Conservation (phyloP, 1,140 invertebrate genomes). For the Lamellibrachia luymesi region DNA sequence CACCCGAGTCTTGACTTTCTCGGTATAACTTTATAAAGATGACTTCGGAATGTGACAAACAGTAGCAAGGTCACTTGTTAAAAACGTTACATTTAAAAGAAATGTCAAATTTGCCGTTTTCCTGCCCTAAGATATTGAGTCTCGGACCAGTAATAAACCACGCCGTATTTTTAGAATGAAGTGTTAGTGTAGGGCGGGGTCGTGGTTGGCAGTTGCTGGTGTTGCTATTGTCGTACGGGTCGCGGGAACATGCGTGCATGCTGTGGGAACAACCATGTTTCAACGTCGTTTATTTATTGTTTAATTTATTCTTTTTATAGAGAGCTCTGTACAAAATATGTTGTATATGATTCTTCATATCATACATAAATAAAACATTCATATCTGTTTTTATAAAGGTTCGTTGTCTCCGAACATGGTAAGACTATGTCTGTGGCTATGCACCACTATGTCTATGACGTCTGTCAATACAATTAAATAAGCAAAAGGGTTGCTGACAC, state of each 20-base stretch:
- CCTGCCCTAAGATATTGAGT: background rate
- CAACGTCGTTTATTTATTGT: background rate
- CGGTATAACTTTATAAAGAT: background rate
- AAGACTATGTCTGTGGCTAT: too few relatives aligned
- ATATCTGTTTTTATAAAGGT: too few relatives aligned
- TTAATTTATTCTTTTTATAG: background rate
- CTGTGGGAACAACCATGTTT: background rate
- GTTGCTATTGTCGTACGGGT: background rate
- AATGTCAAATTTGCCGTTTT: background rate
- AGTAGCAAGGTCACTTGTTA: background rate
- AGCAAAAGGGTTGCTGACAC: too few relatives aligned
- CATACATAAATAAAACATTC: background rate
- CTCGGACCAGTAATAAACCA: background rate
- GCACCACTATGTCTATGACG: background rate
- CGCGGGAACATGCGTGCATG: background rate
- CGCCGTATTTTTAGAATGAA: background rate
- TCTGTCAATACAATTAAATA: background rate
- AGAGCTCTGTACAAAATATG: background rate
- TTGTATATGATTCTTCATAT: background rate
- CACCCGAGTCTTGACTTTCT: background rate
- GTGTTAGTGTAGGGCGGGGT: background rate
- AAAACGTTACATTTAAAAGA: background rate
- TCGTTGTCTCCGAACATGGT: too few relatives aligned
- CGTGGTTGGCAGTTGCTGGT: background rate
- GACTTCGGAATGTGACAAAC: background rate